Base-by-base conservation (phyloP, 2,797 vertebrate species). In the Philypnodon macrostomus region DNA sequence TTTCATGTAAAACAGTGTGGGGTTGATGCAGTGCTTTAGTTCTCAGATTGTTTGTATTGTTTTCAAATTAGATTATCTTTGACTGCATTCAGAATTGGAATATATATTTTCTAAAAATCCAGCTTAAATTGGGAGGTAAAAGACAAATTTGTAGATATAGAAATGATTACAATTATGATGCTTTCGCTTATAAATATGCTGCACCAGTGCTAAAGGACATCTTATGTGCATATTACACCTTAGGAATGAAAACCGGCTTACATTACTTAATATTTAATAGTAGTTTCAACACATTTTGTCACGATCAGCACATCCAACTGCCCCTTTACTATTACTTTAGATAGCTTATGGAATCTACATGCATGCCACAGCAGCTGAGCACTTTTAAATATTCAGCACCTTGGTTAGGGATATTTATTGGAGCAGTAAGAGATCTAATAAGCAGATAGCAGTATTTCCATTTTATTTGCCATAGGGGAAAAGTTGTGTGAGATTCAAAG, bases 291-390 rank as follows among this genome's bases (percentile, higher is more conserved):
- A 53, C 31, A 47, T 56, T 67, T 57, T 49, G 21, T 53, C 54
- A 40, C 46, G 32, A 74, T 72, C 66, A 52, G 62, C 49, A 62
- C 30, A 48, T 62, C 36, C 35, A 32, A 35, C 44, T 32, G 38
- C 57, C 47, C 30, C 52, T 13, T 4, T 16, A 19, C 31, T 45
- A 34, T 68, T 66, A 67, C 49, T 58, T 37, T 30, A 59, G 60
- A 53, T 48, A 71, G 58, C 54, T 67, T 49, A 72, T 34, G 4
- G 31, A 33, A 47, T 79, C 54, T 63, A 47, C 48, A 59, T 53
- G 52, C 42, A 41, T 64, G 55, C 51, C 53, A 74, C 33, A 62
- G 65, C 33, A 62, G 65, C 57, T 55, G 70, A 71, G 44, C 32
- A 49, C 38, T 42, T 61, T 77, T 18, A 47, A 51, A 66, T 12